A percentile compares a stretch with the other conserved stretches of the same genome.
These are phyloP conservation scores for Microtus oregoni DNA, from an alignment of 2,113 vertebrate species.

Conservation along the genomic window DNA sequence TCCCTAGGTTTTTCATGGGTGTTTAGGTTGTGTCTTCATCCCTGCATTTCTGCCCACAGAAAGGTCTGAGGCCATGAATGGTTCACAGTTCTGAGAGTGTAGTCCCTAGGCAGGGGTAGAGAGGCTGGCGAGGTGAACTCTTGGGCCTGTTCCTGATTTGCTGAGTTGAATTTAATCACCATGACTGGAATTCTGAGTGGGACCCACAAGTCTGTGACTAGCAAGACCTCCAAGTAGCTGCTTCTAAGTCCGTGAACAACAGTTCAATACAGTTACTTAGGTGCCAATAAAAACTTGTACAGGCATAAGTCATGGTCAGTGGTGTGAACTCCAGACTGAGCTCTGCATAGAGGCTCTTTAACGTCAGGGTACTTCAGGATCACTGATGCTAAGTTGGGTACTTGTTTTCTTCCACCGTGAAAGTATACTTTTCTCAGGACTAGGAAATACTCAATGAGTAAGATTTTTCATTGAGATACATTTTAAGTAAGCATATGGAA, in stretches of 20 bases:
- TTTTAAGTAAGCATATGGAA: background rate
- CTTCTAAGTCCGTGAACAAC: background rate
- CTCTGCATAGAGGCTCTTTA: background rate
- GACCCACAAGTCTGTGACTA: background rate
- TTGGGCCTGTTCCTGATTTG: no score
- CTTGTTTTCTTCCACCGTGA: background rate
- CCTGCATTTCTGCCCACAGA: no score
- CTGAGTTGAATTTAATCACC: no score
- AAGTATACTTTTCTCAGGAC: background rate
- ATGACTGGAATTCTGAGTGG: background rate
- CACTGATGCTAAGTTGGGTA: background rate
- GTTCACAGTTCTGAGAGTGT: no score
- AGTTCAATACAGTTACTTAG: background rate
- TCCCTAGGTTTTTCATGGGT: no score
- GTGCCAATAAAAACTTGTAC: background rate
- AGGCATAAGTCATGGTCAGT: background rate
- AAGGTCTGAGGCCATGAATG: no score
- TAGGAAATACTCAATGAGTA: background rate
- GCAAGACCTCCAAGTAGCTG: background rate
- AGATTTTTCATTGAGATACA: background rate
- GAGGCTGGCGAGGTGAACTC: no score
- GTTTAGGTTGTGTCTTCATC: no score
- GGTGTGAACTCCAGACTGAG: background rate
- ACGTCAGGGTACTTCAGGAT: background rate
- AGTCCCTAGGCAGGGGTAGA: no score